Percentiles rank a stretch among this genome's conserved stretches.
These are phyloP conservation scores for Drosophila neonasuta DNA, from an alignment of 2,888 invertebrate species.

Conservation along the genomic window DNA sequence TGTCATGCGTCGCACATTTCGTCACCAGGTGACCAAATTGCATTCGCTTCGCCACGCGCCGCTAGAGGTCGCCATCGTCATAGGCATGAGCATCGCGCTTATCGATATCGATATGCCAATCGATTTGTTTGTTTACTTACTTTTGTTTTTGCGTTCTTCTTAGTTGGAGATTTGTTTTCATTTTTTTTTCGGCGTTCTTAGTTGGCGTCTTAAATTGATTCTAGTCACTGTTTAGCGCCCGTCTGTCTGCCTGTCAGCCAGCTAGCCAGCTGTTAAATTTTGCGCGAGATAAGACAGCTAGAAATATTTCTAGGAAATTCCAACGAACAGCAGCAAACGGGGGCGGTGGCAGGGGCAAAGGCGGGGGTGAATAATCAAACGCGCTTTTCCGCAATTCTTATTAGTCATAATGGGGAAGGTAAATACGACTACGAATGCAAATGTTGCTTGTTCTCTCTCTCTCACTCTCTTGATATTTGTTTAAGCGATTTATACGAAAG, in stretches of 20 bases:
- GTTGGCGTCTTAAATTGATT: neutral
- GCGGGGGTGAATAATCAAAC: slow-evolving; percentile 30
- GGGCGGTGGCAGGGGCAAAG: neutral
- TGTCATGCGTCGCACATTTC: slow-evolving; percentile 3
- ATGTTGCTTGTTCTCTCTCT: neutral
- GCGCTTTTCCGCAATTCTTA: slow-evolving; percentile 29
- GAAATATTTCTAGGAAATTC: slow-evolving; percentile 19
- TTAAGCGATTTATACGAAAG: slow-evolving; percentile 34
- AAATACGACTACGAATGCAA: slow-evolving; percentile 3
- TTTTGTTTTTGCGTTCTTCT: neutral
- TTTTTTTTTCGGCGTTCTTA: too few species aligned
- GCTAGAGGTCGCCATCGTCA: slow-evolving; percentile 3
- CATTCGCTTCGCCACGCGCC: slow-evolving; percentile 7
- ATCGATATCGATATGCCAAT: neutral
- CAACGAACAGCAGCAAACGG: neutral
- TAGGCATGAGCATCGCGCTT: neutral
- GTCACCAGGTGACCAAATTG: slow-evolving; percentile 16
- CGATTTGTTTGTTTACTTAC: neutral
- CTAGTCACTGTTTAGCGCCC: slow-evolving; percentile 6
- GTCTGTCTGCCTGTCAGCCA: slow-evolving; percentile 15
- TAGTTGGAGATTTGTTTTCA: too few species aligned
- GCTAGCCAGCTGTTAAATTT: neutral
- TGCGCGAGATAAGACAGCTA: neutral
- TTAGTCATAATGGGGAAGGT: slow-evolving; percentile 29
- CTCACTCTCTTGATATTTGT: slow-evolving; percentile 6